Evolutionary conservation across 2,113 vertebrate species (phyloP).

Genomic region (Sapayoa aenigma): DNA sequence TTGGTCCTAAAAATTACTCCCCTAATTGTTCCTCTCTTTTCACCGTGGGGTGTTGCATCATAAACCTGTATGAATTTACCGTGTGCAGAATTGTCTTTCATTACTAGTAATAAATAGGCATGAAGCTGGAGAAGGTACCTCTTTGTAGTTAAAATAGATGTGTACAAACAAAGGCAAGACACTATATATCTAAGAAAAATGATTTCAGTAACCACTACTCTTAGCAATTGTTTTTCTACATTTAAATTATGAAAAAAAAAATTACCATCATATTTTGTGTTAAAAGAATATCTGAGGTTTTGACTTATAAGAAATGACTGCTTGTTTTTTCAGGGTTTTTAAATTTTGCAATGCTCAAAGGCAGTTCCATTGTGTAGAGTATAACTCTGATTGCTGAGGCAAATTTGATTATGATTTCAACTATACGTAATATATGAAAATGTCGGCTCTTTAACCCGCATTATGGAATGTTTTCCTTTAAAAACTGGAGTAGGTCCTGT

Average conservation of each 20-base stretch:
- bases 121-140: slow-evolving; percentile 26
- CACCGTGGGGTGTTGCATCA: slow-evolving; percentile 12
- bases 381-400: neutral
- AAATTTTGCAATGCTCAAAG: neutral
- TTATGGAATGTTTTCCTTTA: neutral
- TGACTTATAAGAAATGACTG: neutral
- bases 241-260: neutral
- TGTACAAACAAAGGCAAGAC: neutral
- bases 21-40: neutral
- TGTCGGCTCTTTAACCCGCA: neutral
- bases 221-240: neutral
- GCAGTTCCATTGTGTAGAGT: neutral
- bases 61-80: neutral
- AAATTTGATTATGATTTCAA: slow-evolving; percentile 17
- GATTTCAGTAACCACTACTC: neutral
- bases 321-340: neutral
- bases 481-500: neutral
- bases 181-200: neutral
- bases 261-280: neutral
- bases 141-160: neutral
- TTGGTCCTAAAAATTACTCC: neutral
- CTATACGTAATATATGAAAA: neutral
- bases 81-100: neutral
- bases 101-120: slow-evolving; percentile 20
- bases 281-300: neutral